Conservation (phyloP, 2,888 invertebrate genomes). For the Pseudanteris insignis region DNA sequence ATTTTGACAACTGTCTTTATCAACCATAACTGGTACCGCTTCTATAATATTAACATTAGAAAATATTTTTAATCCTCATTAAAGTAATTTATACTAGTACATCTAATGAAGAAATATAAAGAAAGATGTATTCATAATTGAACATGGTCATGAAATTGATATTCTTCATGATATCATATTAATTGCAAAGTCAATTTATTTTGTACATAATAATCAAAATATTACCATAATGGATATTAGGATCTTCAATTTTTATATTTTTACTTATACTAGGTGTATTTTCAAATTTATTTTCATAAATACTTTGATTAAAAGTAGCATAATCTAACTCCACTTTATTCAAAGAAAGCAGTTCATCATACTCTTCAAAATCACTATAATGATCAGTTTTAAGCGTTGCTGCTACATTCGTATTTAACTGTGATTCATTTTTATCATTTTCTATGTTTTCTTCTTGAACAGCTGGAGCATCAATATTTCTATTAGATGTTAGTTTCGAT, state of each 20-base stretch:
- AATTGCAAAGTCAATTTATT: too few species aligned
- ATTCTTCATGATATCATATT: slow-evolving; percentile 1
- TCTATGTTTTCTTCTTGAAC: background rate
- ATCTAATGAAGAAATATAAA: too few species aligned
- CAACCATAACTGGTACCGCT: slow-evolving; percentile 1
- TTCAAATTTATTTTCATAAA: background rate
- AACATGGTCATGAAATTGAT: too few species aligned
- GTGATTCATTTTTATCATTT: background rate
- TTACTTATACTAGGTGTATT: slow-evolving; percentile 6
- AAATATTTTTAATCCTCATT: too few species aligned
- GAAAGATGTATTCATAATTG: too few species aligned
- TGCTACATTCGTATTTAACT: background rate
- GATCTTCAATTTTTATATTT: slow-evolving; percentile 14
- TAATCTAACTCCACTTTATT: too few species aligned
- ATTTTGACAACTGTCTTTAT: slow-evolving; percentile 14
- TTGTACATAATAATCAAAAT: background rate
- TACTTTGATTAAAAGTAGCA: background rate
- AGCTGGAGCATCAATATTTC: too few species aligned
- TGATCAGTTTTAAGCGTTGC: background rate
- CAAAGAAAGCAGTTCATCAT: too few species aligned
- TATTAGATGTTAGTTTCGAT: background rate
- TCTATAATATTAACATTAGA: slow-evolving; percentile 3
- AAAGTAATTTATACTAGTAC: too few species aligned
- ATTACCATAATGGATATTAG: slow-evolving; percentile 21
- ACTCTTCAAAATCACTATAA: too few species aligned